A percentile compares a stretch with the other conserved stretches of the same genome.
phyloP scores from a whole-genome alignment of 2,888 invertebrate genomes.

The Luperina nickerlii region DNA sequence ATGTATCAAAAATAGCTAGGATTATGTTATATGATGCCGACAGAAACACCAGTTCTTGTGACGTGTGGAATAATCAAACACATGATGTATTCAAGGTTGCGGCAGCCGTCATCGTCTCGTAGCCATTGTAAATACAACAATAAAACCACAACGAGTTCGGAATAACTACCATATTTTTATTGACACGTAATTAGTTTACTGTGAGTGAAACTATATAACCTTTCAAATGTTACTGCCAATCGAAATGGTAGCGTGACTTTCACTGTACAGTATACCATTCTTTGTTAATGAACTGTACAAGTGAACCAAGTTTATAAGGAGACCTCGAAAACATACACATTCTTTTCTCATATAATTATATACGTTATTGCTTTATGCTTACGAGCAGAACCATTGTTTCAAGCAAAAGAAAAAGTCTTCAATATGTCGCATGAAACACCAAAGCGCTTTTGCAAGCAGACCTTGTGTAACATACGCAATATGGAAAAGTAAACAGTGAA shows the following conservation, averaged over 20 bases:
- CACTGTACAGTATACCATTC: conserved; percentile 15
- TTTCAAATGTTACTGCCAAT: conserved; percentile 45
- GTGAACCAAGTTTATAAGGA: conserved; percentile 34
- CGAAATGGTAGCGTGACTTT: conserved; percentile 42
- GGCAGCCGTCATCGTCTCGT: conserved; percentile 81
- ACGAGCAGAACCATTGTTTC: conserved; percentile 37
- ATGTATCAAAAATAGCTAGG: conserved; percentile 52
- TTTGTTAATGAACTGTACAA: conserved; percentile 48
- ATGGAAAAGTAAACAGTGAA: conserved; percentile 53
- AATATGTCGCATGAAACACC: conserved; percentile 51
- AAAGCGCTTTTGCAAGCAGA: conserved; percentile 55
- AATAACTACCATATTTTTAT: conserved; percentile 55
- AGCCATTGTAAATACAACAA: conserved; percentile 84
- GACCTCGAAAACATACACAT: conserved; percentile 44
- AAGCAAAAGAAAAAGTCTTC: conserved; percentile 52
- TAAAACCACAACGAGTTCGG: conserved; percentile 70
- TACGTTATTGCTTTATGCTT: conserved; percentile 38
- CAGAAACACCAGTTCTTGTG: conserved; percentile 80
- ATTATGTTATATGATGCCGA: conserved; percentile 65
- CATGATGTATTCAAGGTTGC: conserved; percentile 85
- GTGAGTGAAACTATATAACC: conserved; percentile 46
- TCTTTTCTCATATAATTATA: conserved; percentile 33
- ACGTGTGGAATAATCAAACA: conserved; percentile 85
- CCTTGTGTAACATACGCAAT: conserved; percentile 60
- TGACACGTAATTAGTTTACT: conserved; percentile 47